These are phyloP conservation scores for Eristalinus aeneus DNA, from an alignment of 2,888 invertebrate genomes.

Conservation along the genomic window DNA sequence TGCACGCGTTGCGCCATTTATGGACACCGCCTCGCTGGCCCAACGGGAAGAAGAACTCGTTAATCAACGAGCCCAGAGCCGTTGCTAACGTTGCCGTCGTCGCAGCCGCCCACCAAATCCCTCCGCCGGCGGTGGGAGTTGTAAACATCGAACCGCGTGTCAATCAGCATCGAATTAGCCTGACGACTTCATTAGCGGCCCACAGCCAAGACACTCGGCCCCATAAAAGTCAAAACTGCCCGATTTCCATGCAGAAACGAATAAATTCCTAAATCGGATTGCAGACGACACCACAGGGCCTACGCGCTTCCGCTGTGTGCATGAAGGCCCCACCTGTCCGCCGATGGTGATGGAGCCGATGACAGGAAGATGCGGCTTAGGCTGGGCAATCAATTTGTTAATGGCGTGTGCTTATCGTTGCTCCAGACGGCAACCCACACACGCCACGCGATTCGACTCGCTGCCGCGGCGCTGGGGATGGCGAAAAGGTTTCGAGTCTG, in stretches of 20 bases:
- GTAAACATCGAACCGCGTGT: slow-evolving; percentile 19
- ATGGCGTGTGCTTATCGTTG: not conserved
- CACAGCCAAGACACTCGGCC: not conserved
- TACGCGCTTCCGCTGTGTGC: slow-evolving; percentile 51
- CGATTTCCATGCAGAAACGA: not conserved
- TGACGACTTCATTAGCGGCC: slow-evolving; percentile 30
- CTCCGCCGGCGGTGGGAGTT: slow-evolving; percentile 11
- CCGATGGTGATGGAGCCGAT: not conserved
- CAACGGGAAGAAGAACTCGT: not conserved
- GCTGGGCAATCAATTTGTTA: not conserved
- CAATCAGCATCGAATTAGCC: slow-evolving; percentile 34
- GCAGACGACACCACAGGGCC: slow-evolving; percentile 32
- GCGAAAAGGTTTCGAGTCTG: not conserved
- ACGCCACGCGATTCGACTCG: not conserved
- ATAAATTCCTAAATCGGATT: slow-evolving; percentile 8
- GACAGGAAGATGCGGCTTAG: not conserved
- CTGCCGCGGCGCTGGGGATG: not conserved
- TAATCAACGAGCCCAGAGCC: not conserved
- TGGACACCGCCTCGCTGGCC: not conserved
- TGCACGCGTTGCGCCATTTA: not conserved
- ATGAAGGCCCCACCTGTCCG: not conserved
- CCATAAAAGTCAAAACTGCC: slow-evolving; percentile 9
- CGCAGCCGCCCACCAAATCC: not conserved
- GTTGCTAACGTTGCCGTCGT: not conserved
- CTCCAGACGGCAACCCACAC: not conserved